A percentile compares a stretch with the other conserved stretches of the same genome.
Conservation (phyloP, 2,113 vertebrate species). For the Nothobranchius kuhntae region DNA sequence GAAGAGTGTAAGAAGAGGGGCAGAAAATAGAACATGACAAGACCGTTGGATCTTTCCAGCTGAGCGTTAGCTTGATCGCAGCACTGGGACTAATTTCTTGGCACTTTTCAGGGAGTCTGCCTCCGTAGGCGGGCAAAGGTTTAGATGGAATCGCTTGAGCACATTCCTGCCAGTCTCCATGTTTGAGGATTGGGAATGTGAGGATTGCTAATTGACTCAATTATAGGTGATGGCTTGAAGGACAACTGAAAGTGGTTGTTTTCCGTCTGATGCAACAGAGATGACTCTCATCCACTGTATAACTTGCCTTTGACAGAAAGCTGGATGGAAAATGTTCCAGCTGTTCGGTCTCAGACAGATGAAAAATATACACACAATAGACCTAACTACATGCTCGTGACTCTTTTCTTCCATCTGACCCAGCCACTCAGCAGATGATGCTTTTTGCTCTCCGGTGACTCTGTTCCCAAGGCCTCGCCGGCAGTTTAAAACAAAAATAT, state of each 20-base stretch:
- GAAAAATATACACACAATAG: not conserved
- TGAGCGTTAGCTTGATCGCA: constrained; percentile 66
- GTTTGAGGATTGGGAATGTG: constrained; percentile 52
- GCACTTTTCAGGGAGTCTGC: constrained; percentile 61
- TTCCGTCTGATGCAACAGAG: constrained; percentile 27
- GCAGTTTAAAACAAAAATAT: constrained; percentile 38
- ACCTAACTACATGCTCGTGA: constrained; percentile 12
- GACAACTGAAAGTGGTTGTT: constrained; percentile 43
- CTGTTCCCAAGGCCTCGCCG: constrained; percentile 20
- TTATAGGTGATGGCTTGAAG: constrained; percentile 59
- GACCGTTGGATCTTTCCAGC: constrained; percentile 73
- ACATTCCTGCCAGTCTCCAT: constrained; percentile 57
- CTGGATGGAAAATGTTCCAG: not conserved
- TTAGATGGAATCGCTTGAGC: constrained; percentile 63
- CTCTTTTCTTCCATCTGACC: constrained; percentile 6
- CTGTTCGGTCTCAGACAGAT: not conserved
- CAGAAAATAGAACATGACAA: constrained; percentile 72
- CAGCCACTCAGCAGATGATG: constrained; percentile 16
- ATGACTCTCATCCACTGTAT: not conserved
- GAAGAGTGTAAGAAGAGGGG: constrained; percentile 30
- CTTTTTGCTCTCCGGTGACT: constrained; percentile 19
- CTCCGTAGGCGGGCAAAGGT: constrained; percentile 70
- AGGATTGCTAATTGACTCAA: constrained; percentile 65
- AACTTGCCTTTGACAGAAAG: not conserved
- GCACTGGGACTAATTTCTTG: constrained; percentile 75